phyloP scores from a whole-genome alignment of 2,888 invertebrate genomes.

The Scaptodrosophila latifasciaeformis region DNA sequence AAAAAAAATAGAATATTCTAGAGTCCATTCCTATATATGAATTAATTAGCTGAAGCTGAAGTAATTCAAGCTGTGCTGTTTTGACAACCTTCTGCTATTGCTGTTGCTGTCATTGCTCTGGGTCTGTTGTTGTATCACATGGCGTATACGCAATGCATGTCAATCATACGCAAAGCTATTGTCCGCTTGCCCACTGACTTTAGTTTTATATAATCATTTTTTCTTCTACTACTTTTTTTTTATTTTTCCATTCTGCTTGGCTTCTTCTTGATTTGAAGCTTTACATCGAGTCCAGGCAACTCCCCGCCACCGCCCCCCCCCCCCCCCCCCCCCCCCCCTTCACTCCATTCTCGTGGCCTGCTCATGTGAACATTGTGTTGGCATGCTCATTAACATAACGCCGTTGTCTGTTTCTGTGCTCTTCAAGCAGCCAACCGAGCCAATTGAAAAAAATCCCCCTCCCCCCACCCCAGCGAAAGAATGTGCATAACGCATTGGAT shows the following conservation, averaged over 20 bases:
- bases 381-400: constrained; percentile 6
- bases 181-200: not conserved
- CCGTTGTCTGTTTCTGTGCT: not conserved
- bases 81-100: too few relatives aligned
- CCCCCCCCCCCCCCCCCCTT: too few relatives aligned
- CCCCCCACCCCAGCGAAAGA: too few relatives aligned
- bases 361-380: not conserved
- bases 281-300: too few relatives aligned
- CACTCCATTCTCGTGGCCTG: too few relatives aligned
- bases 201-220: not conserved
- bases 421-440: too few relatives aligned
- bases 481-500: too few relatives aligned
- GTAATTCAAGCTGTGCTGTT: not conserved
- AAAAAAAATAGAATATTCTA: too few relatives aligned
- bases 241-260: not conserved
- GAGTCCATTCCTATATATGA: not conserved
- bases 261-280: too few relatives aligned
- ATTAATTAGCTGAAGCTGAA: not conserved
- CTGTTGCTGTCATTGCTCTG: too few relatives aligned
- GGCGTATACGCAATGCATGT: not conserved
- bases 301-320: too few relatives aligned
- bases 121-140: not conserved
- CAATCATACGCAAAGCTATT: not conserved
- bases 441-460: too few relatives aligned
- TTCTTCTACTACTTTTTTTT: not conserved